These are phyloP conservation scores for Nomada hirtipes DNA, from an alignment of 2,888 invertebrate species.

Conservation along the genomic window DNA sequence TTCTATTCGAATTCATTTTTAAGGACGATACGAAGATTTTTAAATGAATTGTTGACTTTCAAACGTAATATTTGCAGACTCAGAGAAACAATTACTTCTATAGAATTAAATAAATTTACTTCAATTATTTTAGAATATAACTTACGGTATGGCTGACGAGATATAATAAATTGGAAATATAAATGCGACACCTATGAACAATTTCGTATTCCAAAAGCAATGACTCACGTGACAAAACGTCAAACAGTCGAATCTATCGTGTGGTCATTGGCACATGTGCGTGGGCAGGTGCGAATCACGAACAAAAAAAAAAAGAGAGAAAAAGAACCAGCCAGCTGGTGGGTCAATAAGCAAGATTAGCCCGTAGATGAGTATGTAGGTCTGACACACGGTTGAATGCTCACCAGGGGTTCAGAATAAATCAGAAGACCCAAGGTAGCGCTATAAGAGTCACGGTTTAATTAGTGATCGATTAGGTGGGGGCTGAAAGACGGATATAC, in stretches of 20 bases:
- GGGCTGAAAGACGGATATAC: conserved; percentile 13
- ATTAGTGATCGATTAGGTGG: conserved; percentile 62
- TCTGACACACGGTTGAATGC: conserved; percentile 42
- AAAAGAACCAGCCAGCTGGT: conserved; percentile 19
- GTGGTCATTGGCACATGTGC: not conserved
- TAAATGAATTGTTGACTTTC: too few species aligned
- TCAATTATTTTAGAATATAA: too few species aligned
- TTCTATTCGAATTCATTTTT: too few species aligned
- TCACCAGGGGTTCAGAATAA: conserved; percentile 46
- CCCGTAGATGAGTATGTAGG: conserved; percentile 36
- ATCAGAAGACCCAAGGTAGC: conserved; percentile 45
- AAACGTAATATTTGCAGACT: too few species aligned
- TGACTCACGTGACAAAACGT: too few species aligned
- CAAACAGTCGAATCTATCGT: not conserved
- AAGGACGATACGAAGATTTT: too few species aligned
- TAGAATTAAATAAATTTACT: too few species aligned
- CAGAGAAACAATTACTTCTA: too few species aligned
- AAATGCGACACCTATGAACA: too few species aligned
- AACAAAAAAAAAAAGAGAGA: conserved; percentile 15
- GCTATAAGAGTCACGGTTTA: conserved; percentile 62
- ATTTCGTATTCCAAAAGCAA: too few species aligned
- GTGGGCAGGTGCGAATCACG: conserved; percentile 37
- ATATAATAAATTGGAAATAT: too few species aligned
- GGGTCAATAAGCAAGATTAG: conserved; percentile 63
- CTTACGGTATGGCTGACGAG: too few species aligned